Evolutionary conservation across 2,797 vertebrate species (phyloP), one percentile per base, ranked within the genome.

Genomic region (Triplophysa yarkandensis): DNA sequence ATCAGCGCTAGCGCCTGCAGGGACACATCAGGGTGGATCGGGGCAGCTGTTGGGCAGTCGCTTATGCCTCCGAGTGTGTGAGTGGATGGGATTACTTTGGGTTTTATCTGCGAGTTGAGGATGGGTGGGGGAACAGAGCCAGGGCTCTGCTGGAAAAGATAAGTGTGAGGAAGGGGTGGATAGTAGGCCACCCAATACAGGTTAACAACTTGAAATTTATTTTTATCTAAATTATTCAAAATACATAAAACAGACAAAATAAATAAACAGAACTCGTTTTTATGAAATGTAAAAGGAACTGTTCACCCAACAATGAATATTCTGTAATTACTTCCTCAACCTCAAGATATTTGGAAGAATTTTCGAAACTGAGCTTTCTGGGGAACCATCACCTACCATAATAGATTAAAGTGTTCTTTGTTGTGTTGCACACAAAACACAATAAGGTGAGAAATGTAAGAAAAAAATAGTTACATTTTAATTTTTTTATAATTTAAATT

Each of bases 91-190:
- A 91, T 92, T 90, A 90, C 77, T 78, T 73, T 75, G 73, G 48
- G 76, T 68, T 80, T 91, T 91, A 92, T 91, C 88, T 83, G 77
- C 77, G 79, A 62, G 81, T 81, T 77, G 82, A 76, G 69, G 54
- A 61, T 80, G 78, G 82, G 74, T 68, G 80, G 72, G 73, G 79
- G 43, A 64, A 54, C 78, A 63, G 30, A 74, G 68, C 74, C 72
- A 80, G 79, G 77, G 83, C 61, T 76, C 85, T 90, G 90, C 83
- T 72, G 78, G 67, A 69, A 77, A 77, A 89, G 91, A 91, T 90
- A 92, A 92, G 80, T 23, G 16, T 10, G 16, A 55, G 7, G 2
- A 36, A 36, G 48, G 54, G 21, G 19, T 41, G 48, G 64, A 60
- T 34, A 54, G 46, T 46, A 61, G 41, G 48, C 46, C 30, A 14